A percentile compares a stretch with the other conserved stretches of the same genome.
Conservation (phyloP, 2,113 vertebrate genomes). For the Phasianus colchicus region DNA sequence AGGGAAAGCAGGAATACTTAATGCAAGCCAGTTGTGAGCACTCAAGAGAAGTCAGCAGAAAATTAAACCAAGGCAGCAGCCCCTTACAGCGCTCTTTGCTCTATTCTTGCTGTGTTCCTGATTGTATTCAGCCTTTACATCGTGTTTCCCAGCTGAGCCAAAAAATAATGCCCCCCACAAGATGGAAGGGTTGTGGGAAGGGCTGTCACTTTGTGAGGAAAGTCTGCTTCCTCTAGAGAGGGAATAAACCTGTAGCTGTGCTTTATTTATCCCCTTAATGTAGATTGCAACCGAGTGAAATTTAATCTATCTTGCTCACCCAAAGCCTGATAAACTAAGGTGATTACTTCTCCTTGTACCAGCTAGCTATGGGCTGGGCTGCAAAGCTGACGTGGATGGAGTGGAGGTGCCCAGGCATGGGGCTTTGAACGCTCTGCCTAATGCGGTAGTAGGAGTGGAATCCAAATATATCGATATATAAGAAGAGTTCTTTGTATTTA, state of each 20-base stretch:
- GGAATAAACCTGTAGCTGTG: neutral
- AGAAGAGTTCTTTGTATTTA: neutral
- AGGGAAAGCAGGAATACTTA: neutral
- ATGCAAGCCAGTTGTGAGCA: neutral
- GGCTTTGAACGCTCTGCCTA: neutral
- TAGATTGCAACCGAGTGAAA: neutral
- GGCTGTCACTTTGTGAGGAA: neutral
- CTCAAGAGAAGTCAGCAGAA: neutral
- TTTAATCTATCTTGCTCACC: neutral
- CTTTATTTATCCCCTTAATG: neutral
- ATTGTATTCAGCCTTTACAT: neutral
- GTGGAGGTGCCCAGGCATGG: neutral
- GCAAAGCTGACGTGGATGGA: neutral
- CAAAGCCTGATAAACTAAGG: neutral
- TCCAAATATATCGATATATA: neutral
- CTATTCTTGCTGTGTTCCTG: neutral
- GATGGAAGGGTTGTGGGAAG: neutral
- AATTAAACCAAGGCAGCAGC: neutral
- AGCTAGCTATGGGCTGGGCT: neutral
- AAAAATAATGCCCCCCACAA: neutral
- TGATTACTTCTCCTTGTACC: neutral
- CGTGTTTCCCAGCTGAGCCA: neutral
- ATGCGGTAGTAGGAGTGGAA: neutral
- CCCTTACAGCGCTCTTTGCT: neutral
- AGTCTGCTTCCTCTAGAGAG: neutral